These are phyloP conservation scores for Dolichopus griseipennis DNA, from an alignment of 2,888 invertebrate species.

Conservation along the genomic window DNA sequence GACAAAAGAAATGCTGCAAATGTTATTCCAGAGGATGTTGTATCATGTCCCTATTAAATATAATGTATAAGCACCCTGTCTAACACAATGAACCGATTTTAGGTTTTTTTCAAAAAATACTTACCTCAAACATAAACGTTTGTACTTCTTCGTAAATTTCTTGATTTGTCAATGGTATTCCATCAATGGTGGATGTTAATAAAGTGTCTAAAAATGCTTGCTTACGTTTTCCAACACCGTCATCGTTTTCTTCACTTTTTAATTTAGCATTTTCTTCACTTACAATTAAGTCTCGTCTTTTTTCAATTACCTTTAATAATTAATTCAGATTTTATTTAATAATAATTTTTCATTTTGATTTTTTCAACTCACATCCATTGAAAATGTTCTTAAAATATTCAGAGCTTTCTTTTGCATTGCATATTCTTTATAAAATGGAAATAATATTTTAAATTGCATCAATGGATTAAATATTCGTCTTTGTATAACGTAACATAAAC, in stretches of 20 bases:
- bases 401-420: slow-evolving; percentile 40
- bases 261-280: background rate
- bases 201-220: slow-evolving; percentile 37
- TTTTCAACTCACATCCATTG: slow-evolving; percentile 27
- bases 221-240: slow-evolving; percentile 28
- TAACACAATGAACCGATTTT: too few relatives aligned
- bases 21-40: slow-evolving; percentile 50
- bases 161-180: slow-evolving; percentile 26
- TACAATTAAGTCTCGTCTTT: slow-evolving; percentile 25
- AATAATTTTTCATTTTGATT: too few relatives aligned
- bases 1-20: slow-evolving; percentile 48
- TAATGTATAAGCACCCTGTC: too few relatives aligned
- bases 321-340: too few relatives aligned
- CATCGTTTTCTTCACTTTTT: too few relatives aligned
- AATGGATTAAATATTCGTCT: slow-evolving; percentile 31
- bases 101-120: too few relatives aligned
- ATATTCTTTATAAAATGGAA: slow-evolving; percentile 44
- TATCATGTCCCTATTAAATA: slow-evolving; percentile 49
- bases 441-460: slow-evolving; percentile 26
- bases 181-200: slow-evolving; percentile 32
- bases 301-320: slow-evolving; percentile 36
- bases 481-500: slow-evolving; percentile 33
- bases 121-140: slow-evolving; percentile 38
- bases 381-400: slow-evolving; percentile 37
- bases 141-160: slow-evolving; percentile 40